Conservation (phyloP, 1,140 invertebrate species). For the Chrysomallon squamiferum region DNA sequence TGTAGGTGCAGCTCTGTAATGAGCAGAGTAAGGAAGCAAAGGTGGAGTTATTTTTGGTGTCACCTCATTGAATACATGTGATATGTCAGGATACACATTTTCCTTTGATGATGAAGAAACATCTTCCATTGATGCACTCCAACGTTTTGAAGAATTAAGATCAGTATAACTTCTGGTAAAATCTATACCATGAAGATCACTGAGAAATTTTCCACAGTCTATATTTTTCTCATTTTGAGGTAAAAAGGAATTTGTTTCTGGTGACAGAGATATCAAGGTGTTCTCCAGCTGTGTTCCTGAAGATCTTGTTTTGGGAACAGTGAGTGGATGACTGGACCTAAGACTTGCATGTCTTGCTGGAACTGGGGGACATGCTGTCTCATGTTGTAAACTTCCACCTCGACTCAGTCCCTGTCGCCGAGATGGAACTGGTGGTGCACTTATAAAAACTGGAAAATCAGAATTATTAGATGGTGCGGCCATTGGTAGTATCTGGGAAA, state of each 20-base stretch:
- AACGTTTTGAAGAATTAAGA: neutral
- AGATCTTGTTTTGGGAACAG: neutral
- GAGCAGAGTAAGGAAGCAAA: neutral
- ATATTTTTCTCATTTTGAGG: neutral
- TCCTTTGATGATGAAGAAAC: slow-evolving; percentile 9
- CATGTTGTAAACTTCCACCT: neutral
- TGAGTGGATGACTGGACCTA: neutral
- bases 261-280: neutral
- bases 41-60: neutral
- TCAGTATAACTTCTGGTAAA: slow-evolving; percentile 20
- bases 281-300: neutral
- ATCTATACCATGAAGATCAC: slow-evolving; percentile 45
- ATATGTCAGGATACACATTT: slow-evolving; percentile 50
- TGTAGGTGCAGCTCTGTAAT: too few species aligned
- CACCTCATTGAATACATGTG: slow-evolving; percentile 46
- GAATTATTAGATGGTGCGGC: too few species aligned
- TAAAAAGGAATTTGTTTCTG: neutral
- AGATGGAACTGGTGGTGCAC: neutral
- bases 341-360: neutral
- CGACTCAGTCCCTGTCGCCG: neutral
- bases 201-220: slow-evolving; percentile 6
- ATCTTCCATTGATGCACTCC: slow-evolving; percentile 29
- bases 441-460: neutral
- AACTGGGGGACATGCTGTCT: neutral
- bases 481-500: too few species aligned